A percentile compares a stretch with the other conserved stretches of the same genome.
Conservation (phyloP, 2,113 vertebrate species). For the Tor tambroides region DNA sequence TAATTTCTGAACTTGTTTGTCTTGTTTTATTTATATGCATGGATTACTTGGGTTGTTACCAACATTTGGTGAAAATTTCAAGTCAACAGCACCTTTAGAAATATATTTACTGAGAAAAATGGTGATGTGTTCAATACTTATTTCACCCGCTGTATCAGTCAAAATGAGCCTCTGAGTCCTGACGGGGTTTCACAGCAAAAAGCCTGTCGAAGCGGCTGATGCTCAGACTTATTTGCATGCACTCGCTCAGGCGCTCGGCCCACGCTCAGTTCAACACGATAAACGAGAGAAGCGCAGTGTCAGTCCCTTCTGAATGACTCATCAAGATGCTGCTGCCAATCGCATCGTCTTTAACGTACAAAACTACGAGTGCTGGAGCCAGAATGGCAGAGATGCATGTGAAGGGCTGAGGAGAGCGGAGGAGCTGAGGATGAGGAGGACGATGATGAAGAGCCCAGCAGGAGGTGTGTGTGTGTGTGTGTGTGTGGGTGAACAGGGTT, state of each 20-base stretch:
- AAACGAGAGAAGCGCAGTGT: slow-evolving; percentile 11
- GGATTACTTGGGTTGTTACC: no score
- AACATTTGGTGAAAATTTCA: no score
- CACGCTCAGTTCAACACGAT: slow-evolving; percentile 32
- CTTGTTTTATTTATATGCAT: no score
- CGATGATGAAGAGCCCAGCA: background rate
- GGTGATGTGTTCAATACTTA: no score
- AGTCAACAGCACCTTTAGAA: no score
- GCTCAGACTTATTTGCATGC: slow-evolving; percentile 41
- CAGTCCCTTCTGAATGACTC: slow-evolving; percentile 45
- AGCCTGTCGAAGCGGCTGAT: slow-evolving; percentile 2
- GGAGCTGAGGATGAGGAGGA: background rate
- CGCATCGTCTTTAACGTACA: slow-evolving; percentile 7
- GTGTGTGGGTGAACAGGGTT: background rate
- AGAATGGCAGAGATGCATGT: background rate
- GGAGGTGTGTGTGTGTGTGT: no score
- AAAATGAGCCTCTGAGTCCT: slow-evolving; percentile 26
- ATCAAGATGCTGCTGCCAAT: background rate
- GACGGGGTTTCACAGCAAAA: slow-evolving; percentile 15
- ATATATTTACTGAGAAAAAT: no score
- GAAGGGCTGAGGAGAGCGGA: background rate
- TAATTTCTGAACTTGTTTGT: no score
- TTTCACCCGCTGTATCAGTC: background rate
- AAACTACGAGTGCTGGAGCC: slow-evolving; percentile 8
- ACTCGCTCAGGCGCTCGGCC: slow-evolving; percentile 30